Conservation (phyloP, 2,113 vertebrate genomes). For the Galbula dea region DNA sequence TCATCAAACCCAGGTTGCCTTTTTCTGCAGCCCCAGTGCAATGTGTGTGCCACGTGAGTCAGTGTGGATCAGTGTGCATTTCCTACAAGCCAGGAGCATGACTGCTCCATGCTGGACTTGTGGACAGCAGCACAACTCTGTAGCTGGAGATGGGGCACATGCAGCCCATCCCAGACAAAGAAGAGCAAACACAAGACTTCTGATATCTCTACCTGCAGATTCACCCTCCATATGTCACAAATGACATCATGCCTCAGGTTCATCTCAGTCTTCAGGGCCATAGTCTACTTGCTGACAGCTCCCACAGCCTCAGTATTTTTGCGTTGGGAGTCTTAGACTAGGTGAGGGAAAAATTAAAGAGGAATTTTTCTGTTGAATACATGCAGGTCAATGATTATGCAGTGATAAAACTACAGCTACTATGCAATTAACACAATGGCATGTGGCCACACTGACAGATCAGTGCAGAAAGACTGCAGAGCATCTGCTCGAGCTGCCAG, state of each 20-base stretch:
- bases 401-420: not conserved
- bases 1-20: not conserved
- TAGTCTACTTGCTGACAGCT: not conserved
- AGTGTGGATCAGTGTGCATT: not conserved
- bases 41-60: fast-evolving
- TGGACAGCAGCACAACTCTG: not conserved
- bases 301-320: not conserved
- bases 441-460: not conserved
- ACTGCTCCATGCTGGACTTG: not conserved
- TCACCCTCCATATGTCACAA: not conserved
- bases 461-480: not conserved
- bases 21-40: not conserved
- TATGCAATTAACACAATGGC: not conserved
- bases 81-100: not conserved
- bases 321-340: not conserved
- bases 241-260: not conserved
- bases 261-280: not conserved
- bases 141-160: not conserved
- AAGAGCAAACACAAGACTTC: not conserved
- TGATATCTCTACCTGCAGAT: not conserved
- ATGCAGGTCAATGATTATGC: not conserved
- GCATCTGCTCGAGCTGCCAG: not conserved
- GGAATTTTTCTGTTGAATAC: not conserved
- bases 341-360: not conserved
- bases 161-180: not conserved